A percentile compares a stretch with the other conserved stretches of the same genome.
These are phyloP conservation scores for Crotalus horridus DNA, from an alignment of 2,113 vertebrate species.

Conservation along the genomic window DNA sequence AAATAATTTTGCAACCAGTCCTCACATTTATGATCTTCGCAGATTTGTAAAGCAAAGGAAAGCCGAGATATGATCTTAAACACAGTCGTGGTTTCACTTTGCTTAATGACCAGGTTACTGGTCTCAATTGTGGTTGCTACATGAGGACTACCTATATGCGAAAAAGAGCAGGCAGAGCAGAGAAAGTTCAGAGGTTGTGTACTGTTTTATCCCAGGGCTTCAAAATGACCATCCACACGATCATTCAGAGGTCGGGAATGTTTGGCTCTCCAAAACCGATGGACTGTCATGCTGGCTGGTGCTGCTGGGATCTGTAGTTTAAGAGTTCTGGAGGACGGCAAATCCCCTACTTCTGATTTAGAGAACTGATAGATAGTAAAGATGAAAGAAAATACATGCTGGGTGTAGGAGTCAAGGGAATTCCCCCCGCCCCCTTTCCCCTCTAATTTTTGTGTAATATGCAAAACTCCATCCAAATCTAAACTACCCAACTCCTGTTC, in stretches of 20 bases:
- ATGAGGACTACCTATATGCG: background rate
- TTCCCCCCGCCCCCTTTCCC: background rate
- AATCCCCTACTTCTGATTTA: background rate
- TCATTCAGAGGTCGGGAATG: background rate
- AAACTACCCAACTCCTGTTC: background rate
- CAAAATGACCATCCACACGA: background rate
- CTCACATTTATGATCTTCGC: background rate
- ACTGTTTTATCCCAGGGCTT: background rate
- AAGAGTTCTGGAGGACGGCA: background rate
- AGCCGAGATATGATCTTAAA: background rate
- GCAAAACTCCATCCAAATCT: background rate
- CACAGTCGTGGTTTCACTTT: background rate
- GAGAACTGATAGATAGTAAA: background rate
- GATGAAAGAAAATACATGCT: background rate
- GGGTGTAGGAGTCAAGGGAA: background rate
- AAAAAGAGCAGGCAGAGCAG: background rate
- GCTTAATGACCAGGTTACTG: background rate
- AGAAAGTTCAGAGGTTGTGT: background rate
- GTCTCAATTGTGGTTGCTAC: background rate
- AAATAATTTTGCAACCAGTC: background rate
- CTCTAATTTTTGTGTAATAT: background rate
- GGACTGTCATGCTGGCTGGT: background rate
- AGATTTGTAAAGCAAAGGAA: background rate
- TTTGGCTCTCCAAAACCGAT: background rate
- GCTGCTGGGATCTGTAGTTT: background rate